A percentile compares a stretch with the other conserved stretches of the same genome.
These are phyloP conservation scores for Papilio protenor DNA, from an alignment of 2,888 invertebrate genomes.

Conservation along the genomic window DNA sequence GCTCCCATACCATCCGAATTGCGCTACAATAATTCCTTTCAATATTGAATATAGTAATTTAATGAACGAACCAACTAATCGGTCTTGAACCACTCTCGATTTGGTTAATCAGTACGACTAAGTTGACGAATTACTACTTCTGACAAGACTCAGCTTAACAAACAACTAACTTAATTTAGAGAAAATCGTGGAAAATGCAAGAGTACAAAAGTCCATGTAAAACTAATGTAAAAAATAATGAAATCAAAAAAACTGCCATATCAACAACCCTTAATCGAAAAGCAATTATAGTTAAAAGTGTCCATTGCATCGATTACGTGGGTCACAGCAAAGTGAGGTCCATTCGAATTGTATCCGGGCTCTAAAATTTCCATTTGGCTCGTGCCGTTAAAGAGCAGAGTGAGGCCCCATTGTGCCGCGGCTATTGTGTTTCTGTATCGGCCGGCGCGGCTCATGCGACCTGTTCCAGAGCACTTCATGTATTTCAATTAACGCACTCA, in stretches of 20 bases:
- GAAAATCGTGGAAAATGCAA: no score
- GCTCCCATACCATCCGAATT: slow-evolving; percentile 34
- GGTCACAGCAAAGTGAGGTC: slow-evolving; percentile 27
- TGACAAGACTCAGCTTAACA: background rate
- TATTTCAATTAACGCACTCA: slow-evolving; percentile 73
- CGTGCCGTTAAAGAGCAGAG: slow-evolving; percentile 73
- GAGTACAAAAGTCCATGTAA: no score
- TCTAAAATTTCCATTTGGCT: slow-evolving; percentile 78
- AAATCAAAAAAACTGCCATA: background rate
- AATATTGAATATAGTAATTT: slow-evolving; percentile 8
- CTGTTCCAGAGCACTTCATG: slow-evolving; percentile 55
- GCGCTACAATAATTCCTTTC: slow-evolving; percentile 7
- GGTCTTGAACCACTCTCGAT: background rate
- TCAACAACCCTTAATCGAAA: background rate
- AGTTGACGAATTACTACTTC: background rate
- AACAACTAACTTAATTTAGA: background rate
- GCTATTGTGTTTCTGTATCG: slow-evolving; percentile 81
- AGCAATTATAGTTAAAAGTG: slow-evolving; percentile 26
- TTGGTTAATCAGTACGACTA: background rate
- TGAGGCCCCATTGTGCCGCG: slow-evolving; percentile 71
- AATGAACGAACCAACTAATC: background rate
- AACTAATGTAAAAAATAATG: background rate
- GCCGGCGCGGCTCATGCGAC: slow-evolving; percentile 70
- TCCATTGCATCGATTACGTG: slow-evolving; percentile 32
- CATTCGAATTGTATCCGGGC: slow-evolving; percentile 38